A percentile compares a stretch with the other conserved stretches of the same genome.
phyloP scores from a whole-genome alignment of 2,797 vertebrate genomes.

The Scyliorhinus canicula region DNA sequence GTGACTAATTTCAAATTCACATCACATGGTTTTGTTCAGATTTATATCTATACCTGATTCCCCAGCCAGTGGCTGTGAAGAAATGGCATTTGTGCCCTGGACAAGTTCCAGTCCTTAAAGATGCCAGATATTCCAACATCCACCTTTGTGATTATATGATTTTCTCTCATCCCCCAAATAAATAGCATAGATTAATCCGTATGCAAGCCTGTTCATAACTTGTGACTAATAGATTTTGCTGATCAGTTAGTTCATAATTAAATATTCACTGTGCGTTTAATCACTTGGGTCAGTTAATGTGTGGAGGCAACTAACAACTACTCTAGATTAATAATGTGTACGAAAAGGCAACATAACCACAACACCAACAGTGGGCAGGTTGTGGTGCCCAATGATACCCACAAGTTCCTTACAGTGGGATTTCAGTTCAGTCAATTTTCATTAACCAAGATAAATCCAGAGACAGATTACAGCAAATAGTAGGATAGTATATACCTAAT shows the following conservation, averaged over 20 bases:
- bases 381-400: background rate
- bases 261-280: background rate
- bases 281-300: background rate
- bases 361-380: background rate
- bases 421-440: background rate
- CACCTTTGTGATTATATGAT: background rate
- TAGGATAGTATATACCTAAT: background rate
- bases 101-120: background rate
- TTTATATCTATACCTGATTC: background rate
- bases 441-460: background rate
- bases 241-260: background rate
- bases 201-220: background rate
- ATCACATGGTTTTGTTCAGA: no score
- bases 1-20: background rate
- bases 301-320: background rate
- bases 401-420: background rate
- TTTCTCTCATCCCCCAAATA: background rate
- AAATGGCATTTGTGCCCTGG: background rate
- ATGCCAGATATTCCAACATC: background rate
- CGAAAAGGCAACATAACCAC: background rate
- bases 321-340: no score
- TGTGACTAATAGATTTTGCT: background rate
- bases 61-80: background rate
- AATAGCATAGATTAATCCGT: background rate
- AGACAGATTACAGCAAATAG: background rate